Evolutionary conservation across 2,797 vertebrate species (phyloP).

Genomic region (Moxostoma hubbsi): DNA sequence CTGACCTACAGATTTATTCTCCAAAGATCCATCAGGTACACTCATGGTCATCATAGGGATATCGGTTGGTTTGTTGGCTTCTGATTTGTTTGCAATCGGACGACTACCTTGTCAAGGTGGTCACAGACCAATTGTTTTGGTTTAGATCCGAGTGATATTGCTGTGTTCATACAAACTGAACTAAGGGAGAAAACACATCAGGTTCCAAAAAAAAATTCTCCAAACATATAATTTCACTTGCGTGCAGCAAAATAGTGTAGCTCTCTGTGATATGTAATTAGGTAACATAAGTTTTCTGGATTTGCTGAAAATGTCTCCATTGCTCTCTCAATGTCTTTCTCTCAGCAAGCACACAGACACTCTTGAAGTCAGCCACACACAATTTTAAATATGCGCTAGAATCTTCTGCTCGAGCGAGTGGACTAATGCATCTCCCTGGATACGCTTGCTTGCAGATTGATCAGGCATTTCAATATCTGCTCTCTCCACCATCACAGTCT

Average conservation of each 20-base stretch:
- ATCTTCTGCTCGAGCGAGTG: slow-evolving; percentile 95
- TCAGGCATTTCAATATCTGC: slow-evolving; percentile 98
- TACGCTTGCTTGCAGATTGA: slow-evolving; percentile 94
- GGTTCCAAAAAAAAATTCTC: too few species aligned
- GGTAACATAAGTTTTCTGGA: slow-evolving; percentile 21
- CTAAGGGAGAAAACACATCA: too few species aligned
- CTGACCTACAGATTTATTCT: too few species aligned
- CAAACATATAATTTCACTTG: slow-evolving; percentile 35
- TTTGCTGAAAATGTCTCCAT: slow-evolving; percentile 55
- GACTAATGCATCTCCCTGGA: slow-evolving; percentile 96
- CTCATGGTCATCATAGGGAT: too few species aligned
- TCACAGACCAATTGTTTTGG: too few species aligned
- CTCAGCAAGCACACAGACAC: slow-evolving; percentile 79
- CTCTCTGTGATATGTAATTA: slow-evolving; percentile 18
- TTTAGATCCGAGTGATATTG: too few species aligned
- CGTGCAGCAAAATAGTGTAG: too few species aligned
- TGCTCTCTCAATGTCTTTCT: slow-evolving; percentile 65
- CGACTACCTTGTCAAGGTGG: too few species aligned
- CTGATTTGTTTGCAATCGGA: too few species aligned
- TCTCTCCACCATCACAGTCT: slow-evolving; percentile 98
- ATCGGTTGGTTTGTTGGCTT: too few species aligned
- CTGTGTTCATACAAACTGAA: too few species aligned
- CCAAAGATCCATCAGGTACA: too few species aligned
- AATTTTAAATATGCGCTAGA: slow-evolving; percentile 85
- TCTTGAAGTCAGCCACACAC: slow-evolving; percentile 71